Conservation (phyloP, 2,797 vertebrate species). For the Benthosema pterotum region DNA sequence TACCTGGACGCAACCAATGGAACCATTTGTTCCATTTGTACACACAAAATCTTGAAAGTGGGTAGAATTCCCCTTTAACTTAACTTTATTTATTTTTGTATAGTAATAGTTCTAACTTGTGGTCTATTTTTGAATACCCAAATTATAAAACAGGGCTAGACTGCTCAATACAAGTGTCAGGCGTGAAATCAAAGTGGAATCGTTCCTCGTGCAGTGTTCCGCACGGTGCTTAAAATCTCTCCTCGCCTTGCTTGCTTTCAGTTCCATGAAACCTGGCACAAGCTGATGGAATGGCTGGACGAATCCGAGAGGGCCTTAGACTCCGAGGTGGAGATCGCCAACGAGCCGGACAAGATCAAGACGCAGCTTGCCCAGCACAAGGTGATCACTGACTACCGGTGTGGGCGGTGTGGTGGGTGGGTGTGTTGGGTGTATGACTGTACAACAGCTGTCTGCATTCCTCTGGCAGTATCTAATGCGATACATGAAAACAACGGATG, state of each 20-base stretch:
- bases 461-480: constrained; percentile 19
- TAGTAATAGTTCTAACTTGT: no score
- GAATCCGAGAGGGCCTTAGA: constrained; percentile 93
- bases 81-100: no score
- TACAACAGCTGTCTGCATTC: constrained; percentile 19
- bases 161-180: constrained; percentile 37
- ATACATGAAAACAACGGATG: constrained; percentile 25
- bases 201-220: constrained; percentile 14
- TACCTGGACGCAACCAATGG: no score
- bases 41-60: no score
- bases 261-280: constrained; percentile 97
- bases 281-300: constrained; percentile 97
- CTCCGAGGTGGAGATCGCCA: constrained; percentile 96
- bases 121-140: no score
- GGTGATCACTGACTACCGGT: constrained; percentile 69
- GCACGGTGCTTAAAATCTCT: constrained; percentile 26
- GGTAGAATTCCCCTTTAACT: no score
- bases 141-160: no score
- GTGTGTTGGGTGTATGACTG: constrained; percentile 6
- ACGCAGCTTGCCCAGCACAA: constrained; percentile 93
- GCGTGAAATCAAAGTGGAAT: constrained; percentile 52
- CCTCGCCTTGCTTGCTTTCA: constrained; percentile 65
- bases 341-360: constrained; percentile 98
- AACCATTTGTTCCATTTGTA: no score
- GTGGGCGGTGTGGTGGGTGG: neutral